Conservation (phyloP, 2,888 invertebrate species). For the Eumacrocentrus americanus region DNA sequence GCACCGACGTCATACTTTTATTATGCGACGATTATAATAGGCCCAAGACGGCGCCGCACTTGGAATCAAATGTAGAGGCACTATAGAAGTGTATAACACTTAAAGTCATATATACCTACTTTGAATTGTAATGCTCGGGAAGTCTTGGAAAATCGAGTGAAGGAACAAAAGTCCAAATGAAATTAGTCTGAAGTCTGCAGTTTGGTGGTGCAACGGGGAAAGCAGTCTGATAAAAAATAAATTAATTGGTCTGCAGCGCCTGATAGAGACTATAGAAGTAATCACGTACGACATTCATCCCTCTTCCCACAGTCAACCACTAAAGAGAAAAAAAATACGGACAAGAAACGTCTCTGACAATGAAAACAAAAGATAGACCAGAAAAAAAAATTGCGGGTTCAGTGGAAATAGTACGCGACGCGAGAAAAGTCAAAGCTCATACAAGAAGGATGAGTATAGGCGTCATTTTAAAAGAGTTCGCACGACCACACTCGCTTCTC, state of each 20-base stretch:
- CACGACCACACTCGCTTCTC: conserved; percentile 18
- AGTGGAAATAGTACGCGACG: conserved; percentile 29
- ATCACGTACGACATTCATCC: neutral
- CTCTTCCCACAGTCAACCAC: too few relatives aligned
- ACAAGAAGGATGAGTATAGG: conserved; percentile 24
- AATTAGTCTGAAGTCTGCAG: neutral
- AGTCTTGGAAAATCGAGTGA: neutral
- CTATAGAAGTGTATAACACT: conserved; percentile 1
- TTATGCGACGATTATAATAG: conserved; percentile 8
- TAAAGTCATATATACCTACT: neutral
- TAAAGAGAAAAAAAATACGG: neutral
- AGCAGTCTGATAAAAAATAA: too few relatives aligned
- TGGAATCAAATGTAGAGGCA: conserved; percentile 2
- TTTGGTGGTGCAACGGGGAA: neutral
- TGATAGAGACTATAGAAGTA: conserved; percentile 21
- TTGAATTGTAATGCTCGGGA: neutral
- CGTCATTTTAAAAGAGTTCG: conserved; percentile 26
- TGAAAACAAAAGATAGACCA: conserved; percentile 19
- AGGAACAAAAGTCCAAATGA: conserved; percentile 6
- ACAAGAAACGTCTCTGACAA: conserved; percentile 9
- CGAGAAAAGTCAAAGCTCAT: conserved; percentile 17
- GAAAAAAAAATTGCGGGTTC: conserved; percentile 20
- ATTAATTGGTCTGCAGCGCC: conserved; percentile 38
- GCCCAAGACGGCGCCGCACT: neutral
- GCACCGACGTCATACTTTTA: conserved; percentile 18